phyloP scores from a whole-genome alignment of 2,888 invertebrate genomes.

The Chrysina gloriosa region DNA sequence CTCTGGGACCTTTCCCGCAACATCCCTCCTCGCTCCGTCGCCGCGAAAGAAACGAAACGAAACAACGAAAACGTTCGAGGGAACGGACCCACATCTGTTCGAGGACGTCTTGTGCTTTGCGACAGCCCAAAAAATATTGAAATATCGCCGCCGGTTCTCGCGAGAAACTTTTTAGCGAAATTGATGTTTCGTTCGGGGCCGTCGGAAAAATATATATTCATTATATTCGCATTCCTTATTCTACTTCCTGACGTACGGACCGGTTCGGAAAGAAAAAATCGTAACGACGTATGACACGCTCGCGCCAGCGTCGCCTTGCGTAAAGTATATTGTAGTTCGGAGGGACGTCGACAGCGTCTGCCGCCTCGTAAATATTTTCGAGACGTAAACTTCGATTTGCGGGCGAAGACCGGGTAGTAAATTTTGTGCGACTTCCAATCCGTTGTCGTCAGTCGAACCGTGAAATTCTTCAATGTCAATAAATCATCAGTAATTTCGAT shows the following conservation, averaged over 20 bases:
- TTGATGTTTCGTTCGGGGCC: conserved; percentile 32
- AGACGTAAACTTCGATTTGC: too few relatives aligned
- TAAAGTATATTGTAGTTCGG: too few relatives aligned
- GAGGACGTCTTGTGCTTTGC: conserved; percentile 1
- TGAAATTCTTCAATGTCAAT: too few relatives aligned
- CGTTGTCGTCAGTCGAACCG: too few relatives aligned
- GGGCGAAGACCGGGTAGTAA: too few relatives aligned
- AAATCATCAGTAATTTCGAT: too few relatives aligned
- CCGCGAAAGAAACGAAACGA: not conserved
- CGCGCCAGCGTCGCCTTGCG: too few relatives aligned
- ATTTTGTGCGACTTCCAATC: too few relatives aligned
- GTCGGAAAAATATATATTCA: conserved; percentile 29
- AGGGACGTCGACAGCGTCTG: too few relatives aligned
- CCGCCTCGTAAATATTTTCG: too few relatives aligned
- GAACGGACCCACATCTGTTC: conserved; percentile 5
- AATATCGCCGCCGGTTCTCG: conserved; percentile 18
- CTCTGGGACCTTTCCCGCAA: not conserved
- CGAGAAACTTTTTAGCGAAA: conserved; percentile 32
- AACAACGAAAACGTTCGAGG: not conserved
- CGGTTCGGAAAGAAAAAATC: too few relatives aligned
- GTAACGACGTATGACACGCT: too few relatives aligned
- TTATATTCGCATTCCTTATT: conserved; percentile 30
- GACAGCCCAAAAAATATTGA: conserved; percentile 32
- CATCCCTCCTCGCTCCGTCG: not conserved
- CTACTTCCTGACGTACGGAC: not conserved